Evolutionary conservation across 2,113 vertebrate genomes (phyloP).

Genomic region (Hoplias malabaricus): DNA sequence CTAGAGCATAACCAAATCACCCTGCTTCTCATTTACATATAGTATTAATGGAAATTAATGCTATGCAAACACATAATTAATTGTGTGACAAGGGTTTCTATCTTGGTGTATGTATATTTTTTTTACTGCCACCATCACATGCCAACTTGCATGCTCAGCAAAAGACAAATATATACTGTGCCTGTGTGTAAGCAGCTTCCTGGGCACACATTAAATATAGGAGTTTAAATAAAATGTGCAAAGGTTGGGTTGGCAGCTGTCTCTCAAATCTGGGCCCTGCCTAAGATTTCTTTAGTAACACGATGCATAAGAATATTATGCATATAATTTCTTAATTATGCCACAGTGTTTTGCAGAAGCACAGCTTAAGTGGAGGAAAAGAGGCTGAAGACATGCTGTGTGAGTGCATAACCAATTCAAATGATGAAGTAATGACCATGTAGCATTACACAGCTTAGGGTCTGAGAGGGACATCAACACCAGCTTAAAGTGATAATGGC

Average conservation of each 20-base stretch:
- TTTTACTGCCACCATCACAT: slow-evolving; percentile 50
- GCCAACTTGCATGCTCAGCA: slow-evolving; percentile 56
- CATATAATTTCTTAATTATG: slow-evolving; percentile 49
- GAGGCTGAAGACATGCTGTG: background rate
- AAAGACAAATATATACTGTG: slow-evolving; percentile 49
- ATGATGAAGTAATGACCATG: slow-evolving; percentile 10
- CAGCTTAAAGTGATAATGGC: slow-evolving; percentile 3
- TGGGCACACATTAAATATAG: slow-evolving; percentile 49
- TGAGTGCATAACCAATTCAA: slow-evolving; percentile 22
- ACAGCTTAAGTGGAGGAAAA: slow-evolving; percentile 8
- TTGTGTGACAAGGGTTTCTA: slow-evolving; percentile 59
- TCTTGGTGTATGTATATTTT: slow-evolving; percentile 50
- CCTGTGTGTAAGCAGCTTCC: slow-evolving; percentile 47
- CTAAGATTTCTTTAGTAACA: slow-evolving; percentile 41
- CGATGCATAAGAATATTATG: slow-evolving; percentile 39
- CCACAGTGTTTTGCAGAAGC: slow-evolving; percentile 33
- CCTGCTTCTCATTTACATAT: slow-evolving; percentile 57
- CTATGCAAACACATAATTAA: slow-evolving; percentile 73
- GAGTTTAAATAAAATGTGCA: slow-evolving; percentile 46
- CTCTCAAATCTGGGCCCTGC: slow-evolving; percentile 37
- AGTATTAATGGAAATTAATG: slow-evolving; percentile 73
- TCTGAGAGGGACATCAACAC: background rate
- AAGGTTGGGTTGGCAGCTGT: slow-evolving; percentile 32
- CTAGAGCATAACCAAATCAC: slow-evolving; percentile 51
- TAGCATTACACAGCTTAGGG: background rate